These are phyloP conservation scores for Entomobrya multifasciata DNA, from an alignment of 2,888 invertebrate species.

Conservation along the genomic window DNA sequence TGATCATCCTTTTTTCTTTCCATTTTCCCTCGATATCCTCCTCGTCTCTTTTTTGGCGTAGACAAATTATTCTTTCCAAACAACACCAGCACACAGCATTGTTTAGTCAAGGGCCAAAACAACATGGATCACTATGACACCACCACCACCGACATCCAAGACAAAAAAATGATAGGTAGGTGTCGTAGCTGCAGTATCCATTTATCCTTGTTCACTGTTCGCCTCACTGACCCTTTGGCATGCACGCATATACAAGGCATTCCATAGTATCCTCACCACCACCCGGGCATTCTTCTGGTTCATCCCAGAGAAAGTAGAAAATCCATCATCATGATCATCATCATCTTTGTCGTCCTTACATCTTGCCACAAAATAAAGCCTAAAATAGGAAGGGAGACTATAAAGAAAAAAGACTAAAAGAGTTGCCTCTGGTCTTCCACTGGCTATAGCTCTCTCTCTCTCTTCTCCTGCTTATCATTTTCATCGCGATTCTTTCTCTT, in stretches of 20 bases:
- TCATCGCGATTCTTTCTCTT: neutral
- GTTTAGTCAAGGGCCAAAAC: neutral
- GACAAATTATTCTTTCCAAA: slow-evolving; percentile 53
- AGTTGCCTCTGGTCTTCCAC: no score
- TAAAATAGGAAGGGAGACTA: neutral
- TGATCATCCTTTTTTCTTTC: slow-evolving; percentile 6
- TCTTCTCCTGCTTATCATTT: neutral
- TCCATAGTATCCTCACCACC: neutral
- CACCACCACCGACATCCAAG: no score
- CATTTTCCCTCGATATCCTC: neutral
- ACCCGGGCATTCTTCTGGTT: neutral
- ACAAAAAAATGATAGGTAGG: neutral
- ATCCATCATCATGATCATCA: slow-evolving; percentile 58
- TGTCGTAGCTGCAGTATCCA: no score
- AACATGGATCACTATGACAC: neutral
- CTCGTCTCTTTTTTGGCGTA: slow-evolving; percentile 1
- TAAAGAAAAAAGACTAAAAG: slow-evolving; percentile 16
- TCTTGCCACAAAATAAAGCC: neutral
- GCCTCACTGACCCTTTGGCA: slow-evolving; percentile 45
- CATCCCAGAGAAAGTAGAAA: slow-evolving; percentile 27
- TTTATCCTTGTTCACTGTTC: neutral
- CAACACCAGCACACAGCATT: neutral
- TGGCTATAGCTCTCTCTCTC: neutral
- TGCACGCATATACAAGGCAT: neutral
- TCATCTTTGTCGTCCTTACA: slow-evolving; percentile 8